Percentiles rank a stretch among this genome's conserved stretches.
Evolutionary conservation across 2,888 invertebrate species (phyloP).

Genomic region (Sceliomorpha sp.): DNA sequence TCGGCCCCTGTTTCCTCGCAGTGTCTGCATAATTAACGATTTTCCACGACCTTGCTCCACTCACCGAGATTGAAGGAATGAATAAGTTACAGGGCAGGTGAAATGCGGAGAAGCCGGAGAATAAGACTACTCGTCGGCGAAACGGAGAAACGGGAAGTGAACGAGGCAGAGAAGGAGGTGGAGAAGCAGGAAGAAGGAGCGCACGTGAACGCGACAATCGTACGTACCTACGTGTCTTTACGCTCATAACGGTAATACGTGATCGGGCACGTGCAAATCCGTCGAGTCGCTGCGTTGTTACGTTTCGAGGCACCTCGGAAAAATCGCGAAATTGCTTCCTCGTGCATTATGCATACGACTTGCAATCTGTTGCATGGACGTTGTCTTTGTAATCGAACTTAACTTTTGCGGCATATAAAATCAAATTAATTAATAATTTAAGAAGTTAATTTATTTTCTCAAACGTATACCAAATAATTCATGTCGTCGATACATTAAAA

Average conservation of each 20-base stretch:
- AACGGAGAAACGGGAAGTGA: background rate
- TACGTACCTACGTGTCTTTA: conserved; percentile 18
- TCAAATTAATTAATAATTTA: too few relatives aligned
- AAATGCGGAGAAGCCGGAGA: conserved; percentile 15
- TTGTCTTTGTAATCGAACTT: too few relatives aligned
- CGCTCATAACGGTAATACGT: conserved; percentile 22
- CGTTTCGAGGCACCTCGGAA: conserved; percentile 17
- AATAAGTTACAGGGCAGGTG: conserved; percentile 67
- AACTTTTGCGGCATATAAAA: too few relatives aligned
- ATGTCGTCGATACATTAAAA: too few relatives aligned
- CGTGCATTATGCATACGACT: conserved; percentile 60
- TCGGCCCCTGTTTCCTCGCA: conserved; percentile 45
- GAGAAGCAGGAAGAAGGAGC: conserved; percentile 10
- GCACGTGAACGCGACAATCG: conserved; percentile 13
- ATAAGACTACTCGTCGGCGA: conserved; percentile 16
- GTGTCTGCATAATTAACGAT: conserved; percentile 73
- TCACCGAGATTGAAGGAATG: conserved; percentile 77
- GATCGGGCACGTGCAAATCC: conserved; percentile 42
- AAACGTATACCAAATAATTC: too few relatives aligned
- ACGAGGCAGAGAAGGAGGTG: conserved; percentile 19
- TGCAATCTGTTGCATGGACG: conserved; percentile 68
- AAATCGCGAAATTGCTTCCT: conserved; percentile 46
- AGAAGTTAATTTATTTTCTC: too few relatives aligned
- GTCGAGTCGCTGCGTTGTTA: conserved; percentile 10
- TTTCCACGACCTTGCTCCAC: conserved; percentile 77